Conservation (phyloP, 2,888 invertebrate species). For the Sipha maydis region DNA sequence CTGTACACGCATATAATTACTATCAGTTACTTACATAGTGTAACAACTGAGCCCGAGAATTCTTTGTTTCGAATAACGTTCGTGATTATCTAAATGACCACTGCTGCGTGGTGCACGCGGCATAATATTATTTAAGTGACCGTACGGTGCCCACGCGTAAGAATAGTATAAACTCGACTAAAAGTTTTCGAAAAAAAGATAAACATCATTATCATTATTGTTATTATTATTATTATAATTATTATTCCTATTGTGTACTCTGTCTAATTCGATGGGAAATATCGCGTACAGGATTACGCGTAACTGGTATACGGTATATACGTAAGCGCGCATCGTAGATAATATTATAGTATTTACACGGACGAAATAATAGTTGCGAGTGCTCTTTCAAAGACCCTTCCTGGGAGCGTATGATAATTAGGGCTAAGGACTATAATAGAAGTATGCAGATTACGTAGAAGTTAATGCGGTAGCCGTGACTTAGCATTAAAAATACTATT, state of each 20-base stretch:
- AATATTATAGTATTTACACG: too few species aligned
- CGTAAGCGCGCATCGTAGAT: too few species aligned
- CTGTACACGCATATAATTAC: neutral
- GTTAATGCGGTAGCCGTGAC: too few species aligned
- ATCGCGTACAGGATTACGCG: neutral
- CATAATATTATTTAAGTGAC: conserved; percentile 11
- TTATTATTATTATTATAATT: neutral
- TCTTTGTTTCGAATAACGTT: neutral
- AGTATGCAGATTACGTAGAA: too few species aligned
- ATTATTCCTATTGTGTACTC: neutral
- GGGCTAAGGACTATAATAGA: too few species aligned
- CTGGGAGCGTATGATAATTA: too few species aligned
- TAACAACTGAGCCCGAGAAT: neutral
- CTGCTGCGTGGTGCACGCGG: neutral
- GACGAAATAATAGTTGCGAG: too few species aligned
- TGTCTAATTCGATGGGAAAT: neutral
- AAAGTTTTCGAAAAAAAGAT: conserved; percentile 8
- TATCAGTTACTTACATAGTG: neutral
- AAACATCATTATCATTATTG: neutral
- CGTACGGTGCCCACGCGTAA: neutral
- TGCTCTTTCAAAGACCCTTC: too few species aligned
- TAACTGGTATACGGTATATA: too few species aligned
- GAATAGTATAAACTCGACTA: neutral
- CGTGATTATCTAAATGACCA: conserved; percentile 23
- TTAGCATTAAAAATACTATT: too few species aligned